phyloP scores from a whole-genome alignment of 2,113 vertebrate species.

The Carollia perspicillata region DNA sequence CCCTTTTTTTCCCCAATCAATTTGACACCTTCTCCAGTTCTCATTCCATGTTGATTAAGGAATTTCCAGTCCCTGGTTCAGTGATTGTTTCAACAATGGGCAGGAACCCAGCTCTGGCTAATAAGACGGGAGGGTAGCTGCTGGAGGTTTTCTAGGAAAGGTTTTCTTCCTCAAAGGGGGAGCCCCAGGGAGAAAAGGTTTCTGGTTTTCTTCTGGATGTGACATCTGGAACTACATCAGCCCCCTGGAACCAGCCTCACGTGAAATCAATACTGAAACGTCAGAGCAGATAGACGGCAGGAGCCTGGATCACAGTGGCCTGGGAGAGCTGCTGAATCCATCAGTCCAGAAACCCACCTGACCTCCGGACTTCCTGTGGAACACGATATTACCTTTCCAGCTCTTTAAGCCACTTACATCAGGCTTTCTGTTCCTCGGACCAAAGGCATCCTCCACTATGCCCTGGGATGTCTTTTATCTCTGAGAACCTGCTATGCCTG shows the following conservation, averaged over 20 bases:
- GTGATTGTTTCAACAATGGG: rapidly evolving
- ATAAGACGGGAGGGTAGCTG: not conserved
- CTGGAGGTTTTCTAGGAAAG: not conserved
- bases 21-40: not conserved
- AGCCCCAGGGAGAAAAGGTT: not conserved
- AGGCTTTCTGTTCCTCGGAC: not conserved
- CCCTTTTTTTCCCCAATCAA: not conserved
- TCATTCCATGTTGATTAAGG: not conserved
- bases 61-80: not conserved
- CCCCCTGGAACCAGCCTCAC: not conserved
- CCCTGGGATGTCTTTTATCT: not conserved
- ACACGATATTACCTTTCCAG: not conserved
- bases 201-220: not conserved
- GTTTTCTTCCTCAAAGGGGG: not conserved
- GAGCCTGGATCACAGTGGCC: not conserved
- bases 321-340: not conserved
- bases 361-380: not conserved
- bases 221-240: not conserved
- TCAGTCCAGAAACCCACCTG: rapidly evolving
- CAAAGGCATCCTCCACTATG: not conserved
- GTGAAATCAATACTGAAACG: rapidly evolving
- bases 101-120: not conserved
- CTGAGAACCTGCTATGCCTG: not conserved
- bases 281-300: not conserved
- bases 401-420: not conserved